These are phyloP conservation scores for Embiotoca jacksoni DNA, from an alignment of 2,113 vertebrate genomes.

Conservation along the genomic window DNA sequence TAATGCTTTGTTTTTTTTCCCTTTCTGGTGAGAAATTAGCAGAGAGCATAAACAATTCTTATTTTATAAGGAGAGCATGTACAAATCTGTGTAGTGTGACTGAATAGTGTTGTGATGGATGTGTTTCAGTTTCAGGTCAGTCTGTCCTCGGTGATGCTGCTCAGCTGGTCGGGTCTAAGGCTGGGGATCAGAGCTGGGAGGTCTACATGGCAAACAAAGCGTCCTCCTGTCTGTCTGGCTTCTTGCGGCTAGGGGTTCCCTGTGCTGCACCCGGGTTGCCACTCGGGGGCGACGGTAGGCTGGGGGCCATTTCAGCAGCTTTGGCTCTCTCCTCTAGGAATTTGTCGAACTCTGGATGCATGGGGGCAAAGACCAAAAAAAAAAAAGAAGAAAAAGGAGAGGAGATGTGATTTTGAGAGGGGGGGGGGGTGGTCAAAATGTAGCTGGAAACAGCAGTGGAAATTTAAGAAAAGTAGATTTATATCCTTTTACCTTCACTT, in stretches of 20 bases:
- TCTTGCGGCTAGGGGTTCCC: conserved; percentile 85
- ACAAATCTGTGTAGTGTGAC: conserved; percentile 46
- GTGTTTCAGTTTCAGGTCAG: conserved; percentile 49
- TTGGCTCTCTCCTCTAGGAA: conserved; percentile 98
- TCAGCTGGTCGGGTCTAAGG: conserved; percentile 57
- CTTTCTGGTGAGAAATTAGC: conserved; percentile 26
- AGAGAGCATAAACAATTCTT: conserved; percentile 6
- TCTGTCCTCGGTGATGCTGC: conserved; percentile 52
- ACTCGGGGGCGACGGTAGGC: conserved; percentile 88
- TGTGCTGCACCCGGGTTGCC: conserved; percentile 84
- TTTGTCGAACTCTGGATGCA: conserved; percentile 93
- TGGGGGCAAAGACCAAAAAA: not conserved
- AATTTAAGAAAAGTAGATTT: not conserved
- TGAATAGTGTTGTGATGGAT: conserved; percentile 21
- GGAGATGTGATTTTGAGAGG: not conserved
- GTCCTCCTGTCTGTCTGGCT: conserved; percentile 89
- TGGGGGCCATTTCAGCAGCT: conserved; percentile 92
- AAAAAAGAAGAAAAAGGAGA: rapidly evolving
- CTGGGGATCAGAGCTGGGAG: conserved; percentile 47
- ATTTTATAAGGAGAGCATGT: conserved; percentile 28
- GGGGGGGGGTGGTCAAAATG: not conserved
- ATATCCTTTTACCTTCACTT: conserved; percentile 90
- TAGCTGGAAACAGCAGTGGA: not conserved
- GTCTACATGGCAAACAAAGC: conserved; percentile 92
- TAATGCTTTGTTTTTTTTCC: conserved; percentile 13